phyloP scores from a whole-genome alignment of 2,797 vertebrate species.

The Alcedo quadribrachys region DNA sequence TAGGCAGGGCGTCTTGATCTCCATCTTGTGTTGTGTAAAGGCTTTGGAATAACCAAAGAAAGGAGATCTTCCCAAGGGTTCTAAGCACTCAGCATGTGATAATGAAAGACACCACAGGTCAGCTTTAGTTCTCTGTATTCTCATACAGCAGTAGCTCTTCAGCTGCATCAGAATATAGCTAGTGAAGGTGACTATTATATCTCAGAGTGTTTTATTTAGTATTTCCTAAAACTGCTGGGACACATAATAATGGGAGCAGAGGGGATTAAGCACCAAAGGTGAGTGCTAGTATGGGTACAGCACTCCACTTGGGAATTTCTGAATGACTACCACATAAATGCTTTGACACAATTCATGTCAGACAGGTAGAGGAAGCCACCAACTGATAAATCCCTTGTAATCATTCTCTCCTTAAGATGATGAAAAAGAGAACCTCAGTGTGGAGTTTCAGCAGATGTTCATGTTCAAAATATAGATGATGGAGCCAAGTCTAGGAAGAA shows the following conservation, averaged over 20 bases:
- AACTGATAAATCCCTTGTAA: neutral
- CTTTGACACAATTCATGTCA: neutral
- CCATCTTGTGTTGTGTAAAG: neutral
- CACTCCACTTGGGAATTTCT: neutral
- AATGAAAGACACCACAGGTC: neutral
- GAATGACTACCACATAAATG: neutral
- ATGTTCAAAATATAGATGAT: neutral
- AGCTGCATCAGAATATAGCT: neutral
- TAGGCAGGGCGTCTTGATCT: neutral
- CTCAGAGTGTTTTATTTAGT: slow-evolving; percentile 6
- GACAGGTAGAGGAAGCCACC: neutral
- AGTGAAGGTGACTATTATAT: neutral
- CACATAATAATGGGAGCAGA: neutral
- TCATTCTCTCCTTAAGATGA: neutral
- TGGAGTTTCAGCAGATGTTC: neutral
- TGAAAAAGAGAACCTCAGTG: neutral
- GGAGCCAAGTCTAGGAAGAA: neutral
- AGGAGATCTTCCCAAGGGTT: neutral
- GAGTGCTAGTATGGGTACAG: neutral
- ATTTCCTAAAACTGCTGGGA: neutral
- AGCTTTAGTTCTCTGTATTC: neutral
- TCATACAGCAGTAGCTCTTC: neutral
- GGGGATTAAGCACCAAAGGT: slow-evolving; percentile 17
- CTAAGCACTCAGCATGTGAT: neutral
- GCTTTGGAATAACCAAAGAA: neutral